Percentiles rank a stretch among this genome's conserved stretches.
Conservation (phyloP, 2,888 invertebrate species). For the Archips crataeganus region DNA sequence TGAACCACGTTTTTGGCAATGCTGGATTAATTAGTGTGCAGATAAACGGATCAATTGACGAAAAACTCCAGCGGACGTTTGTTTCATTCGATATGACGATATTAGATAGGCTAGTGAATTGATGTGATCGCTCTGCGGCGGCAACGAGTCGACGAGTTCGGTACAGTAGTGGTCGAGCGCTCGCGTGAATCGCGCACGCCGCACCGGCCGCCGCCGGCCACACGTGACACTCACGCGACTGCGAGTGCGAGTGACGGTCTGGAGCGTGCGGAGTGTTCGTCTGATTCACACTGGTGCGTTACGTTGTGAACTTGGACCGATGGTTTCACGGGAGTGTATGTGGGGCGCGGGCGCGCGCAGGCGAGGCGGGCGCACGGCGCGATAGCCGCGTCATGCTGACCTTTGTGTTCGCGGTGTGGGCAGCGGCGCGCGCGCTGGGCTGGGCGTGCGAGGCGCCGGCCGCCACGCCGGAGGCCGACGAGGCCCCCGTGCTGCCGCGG, state of each 20-base stretch:
- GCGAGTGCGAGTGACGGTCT: constrained; percentile 32
- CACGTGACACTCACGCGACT: constrained; percentile 62
- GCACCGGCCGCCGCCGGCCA: constrained; percentile 51
- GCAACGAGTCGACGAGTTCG: constrained; percentile 61
- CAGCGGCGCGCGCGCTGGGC: constrained; percentile 86
- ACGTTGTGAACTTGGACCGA: constrained; percentile 64
- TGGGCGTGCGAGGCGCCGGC: constrained; percentile 68
- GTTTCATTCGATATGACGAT: constrained; percentile 76
- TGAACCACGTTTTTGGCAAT: constrained; percentile 5
- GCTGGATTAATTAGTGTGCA: constrained; percentile 22
- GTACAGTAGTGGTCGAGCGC: constrained; percentile 70
- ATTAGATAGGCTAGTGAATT: constrained; percentile 62
- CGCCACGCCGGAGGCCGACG: constrained; percentile 72
- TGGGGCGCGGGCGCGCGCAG: constrained; percentile 68
- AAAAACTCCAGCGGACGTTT: constrained; percentile 45
- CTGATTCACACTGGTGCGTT: constrained; percentile 51
- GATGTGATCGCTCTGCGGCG: constrained; percentile 63
- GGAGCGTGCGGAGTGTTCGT: constrained; percentile 44
- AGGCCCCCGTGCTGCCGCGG: constrained; percentile 74
- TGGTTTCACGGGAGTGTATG: constrained; percentile 64
- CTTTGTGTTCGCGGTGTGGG: constrained; percentile 87
- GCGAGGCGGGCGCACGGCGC: constrained; percentile 67
- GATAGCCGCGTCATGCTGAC: constrained; percentile 85
- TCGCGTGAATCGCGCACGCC: constrained; percentile 69
- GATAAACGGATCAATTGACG: constrained; percentile 18